Evolutionary conservation across 2,888 invertebrate genomes (phyloP).

Genomic region (Lamellibrachia columna): DNA sequence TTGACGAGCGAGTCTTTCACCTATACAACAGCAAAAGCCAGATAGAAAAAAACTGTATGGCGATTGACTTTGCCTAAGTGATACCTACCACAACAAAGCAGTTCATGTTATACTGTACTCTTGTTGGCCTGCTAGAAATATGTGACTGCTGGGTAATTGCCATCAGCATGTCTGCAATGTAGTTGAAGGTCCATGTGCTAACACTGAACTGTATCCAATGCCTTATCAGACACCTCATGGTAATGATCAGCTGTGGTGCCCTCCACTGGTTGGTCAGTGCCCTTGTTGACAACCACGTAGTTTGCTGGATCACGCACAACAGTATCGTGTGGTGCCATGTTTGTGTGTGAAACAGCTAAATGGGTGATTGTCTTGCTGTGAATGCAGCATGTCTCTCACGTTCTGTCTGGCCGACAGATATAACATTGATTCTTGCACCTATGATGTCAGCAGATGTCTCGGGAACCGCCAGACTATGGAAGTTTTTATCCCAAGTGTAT

Average conservation of each 20-base stretch:
- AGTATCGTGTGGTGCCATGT: neutral
- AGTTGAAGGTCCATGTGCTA: neutral
- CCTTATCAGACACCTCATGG: neutral
- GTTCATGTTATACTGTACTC: neutral
- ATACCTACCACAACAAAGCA: too few species aligned
- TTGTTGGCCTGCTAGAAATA: neutral
- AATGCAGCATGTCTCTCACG: neutral
- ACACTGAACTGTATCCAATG: neutral
- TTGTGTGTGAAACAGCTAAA: slow-evolving; percentile 16
- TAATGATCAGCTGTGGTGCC: neutral
- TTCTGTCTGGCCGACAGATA: neutral
- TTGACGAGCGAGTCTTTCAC: too few species aligned
- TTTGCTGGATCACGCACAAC: slow-evolving; percentile 16
- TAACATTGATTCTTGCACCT: neutral
- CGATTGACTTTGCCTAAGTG: too few species aligned
- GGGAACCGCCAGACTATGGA: neutral
- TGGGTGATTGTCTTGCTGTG: neutral
- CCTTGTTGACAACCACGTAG: neutral
- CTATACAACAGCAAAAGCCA: too few species aligned
- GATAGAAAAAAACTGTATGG: too few species aligned
- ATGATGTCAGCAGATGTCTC: neutral
- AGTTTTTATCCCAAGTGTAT: neutral
- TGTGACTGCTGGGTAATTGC: neutral
- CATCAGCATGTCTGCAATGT: neutral
- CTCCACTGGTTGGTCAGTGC: neutral